Conservation (phyloP, 1,140 invertebrate species). For the Chrysomallon squamiferum region DNA sequence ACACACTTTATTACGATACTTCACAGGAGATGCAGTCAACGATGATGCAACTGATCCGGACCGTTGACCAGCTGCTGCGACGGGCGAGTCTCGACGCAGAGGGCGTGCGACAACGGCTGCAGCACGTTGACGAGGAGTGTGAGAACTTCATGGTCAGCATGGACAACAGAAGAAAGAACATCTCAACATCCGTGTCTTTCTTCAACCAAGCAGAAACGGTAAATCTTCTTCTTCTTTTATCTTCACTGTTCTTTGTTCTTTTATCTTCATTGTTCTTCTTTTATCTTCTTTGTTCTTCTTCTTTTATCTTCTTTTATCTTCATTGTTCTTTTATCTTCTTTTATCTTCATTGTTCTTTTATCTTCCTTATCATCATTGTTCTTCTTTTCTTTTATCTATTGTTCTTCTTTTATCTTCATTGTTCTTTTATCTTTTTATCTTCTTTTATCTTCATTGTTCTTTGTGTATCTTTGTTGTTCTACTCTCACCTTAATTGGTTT, state of each 20-base stretch:
- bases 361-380: too few relatives aligned
- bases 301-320: too few relatives aligned
- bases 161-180: conserved; percentile 74
- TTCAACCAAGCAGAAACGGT: conserved; percentile 77
- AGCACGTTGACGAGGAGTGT: conserved; percentile 75
- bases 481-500: too few relatives aligned
- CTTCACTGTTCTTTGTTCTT: neutral
- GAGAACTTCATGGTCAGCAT: conserved; percentile 78
- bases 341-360: too few relatives aligned
- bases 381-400: too few relatives aligned
- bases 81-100: conserved; percentile 77
- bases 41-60: conserved; percentile 78
- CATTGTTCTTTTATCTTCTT: too few relatives aligned
- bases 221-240: conserved; percentile 32
- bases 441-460: too few relatives aligned
- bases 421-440: too few relatives aligned
- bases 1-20: neutral
- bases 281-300: neutral
- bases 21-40: conserved; percentile 76
- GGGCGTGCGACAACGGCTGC: conserved; percentile 69
- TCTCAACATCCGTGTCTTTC: conserved; percentile 76
- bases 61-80: conserved; percentile 77
- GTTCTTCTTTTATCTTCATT: too few relatives aligned
- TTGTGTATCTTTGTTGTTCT: too few relatives aligned
- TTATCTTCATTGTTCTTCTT: too few relatives aligned